Percentiles rank a stretch among this genome's conserved stretches.
Conservation (phyloP, 2,113 vertebrate genomes). For the Telmatochromis sp. region DNA sequence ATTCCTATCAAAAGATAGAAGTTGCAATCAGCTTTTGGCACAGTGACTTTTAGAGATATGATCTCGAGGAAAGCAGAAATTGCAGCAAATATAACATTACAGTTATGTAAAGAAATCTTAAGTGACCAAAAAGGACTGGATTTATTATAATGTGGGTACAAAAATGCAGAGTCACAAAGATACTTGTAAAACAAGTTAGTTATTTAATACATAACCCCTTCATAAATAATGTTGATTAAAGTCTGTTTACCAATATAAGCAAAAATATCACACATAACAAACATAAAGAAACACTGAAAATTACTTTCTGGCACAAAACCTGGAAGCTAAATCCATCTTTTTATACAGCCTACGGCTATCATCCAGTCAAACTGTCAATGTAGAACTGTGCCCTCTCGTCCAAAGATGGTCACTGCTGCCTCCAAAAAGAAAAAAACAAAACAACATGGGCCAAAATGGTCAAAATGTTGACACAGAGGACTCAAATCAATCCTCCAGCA, state of each 20-base stretch:
- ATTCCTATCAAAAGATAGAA: not conserved
- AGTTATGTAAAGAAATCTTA: not conserved
- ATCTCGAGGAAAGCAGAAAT: not conserved
- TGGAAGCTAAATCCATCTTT: not conserved
- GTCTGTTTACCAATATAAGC: not conserved
- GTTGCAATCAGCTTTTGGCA: not conserved
- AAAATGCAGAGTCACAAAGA: not conserved
- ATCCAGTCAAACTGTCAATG: not conserved
- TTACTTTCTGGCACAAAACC: not conserved
- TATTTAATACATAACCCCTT: not conserved
- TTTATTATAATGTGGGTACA: not conserved
- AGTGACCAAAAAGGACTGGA: not conserved
- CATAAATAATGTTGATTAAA: not conserved
- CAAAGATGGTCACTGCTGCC: not conserved
- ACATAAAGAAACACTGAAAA: not conserved
- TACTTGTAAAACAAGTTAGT: not conserved
- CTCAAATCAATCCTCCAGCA: not conserved
- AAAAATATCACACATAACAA: not conserved
- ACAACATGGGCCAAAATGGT: not conserved
- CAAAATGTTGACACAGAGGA: not conserved
- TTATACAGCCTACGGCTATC: not conserved
- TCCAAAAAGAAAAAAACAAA: not conserved
- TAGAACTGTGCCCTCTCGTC: not conserved
- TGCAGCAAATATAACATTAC: not conserved
- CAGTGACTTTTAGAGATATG: not conserved